Conservation (phyloP, 2,888 invertebrate species). For the Lycaena phlaeas region DNA sequence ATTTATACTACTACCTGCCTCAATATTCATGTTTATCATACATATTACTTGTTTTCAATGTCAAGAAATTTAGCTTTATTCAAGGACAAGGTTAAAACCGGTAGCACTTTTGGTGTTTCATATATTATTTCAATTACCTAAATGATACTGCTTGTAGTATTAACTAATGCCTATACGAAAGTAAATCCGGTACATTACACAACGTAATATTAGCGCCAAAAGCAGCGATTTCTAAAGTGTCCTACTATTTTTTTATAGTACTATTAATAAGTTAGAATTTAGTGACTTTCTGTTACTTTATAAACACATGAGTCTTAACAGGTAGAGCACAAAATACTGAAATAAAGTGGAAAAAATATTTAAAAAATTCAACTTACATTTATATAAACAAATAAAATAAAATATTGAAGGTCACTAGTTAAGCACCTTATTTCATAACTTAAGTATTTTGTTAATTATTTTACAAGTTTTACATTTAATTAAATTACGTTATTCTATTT, state of each 20-base stretch:
- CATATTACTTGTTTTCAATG: not conserved
- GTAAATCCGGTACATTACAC: not conserved
- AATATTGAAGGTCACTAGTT: not conserved
- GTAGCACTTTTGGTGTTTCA: not conserved
- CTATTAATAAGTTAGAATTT: not conserved
- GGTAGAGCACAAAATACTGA: too few relatives aligned
- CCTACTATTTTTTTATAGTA: not conserved
- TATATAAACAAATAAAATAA: conserved; percentile 1
- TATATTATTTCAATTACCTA: not conserved
- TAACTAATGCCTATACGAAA: not conserved
- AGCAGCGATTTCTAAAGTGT: not conserved
- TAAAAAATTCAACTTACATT: not conserved
- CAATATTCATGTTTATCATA: not conserved
- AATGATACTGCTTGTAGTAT: not conserved
- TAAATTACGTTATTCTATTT: not conserved
- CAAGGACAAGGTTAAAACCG: not conserved
- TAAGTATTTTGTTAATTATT: not conserved
- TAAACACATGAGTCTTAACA: too few relatives aligned
- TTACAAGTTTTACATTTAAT: not conserved
- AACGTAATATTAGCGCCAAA: not conserved
- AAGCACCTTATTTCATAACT: conserved; percentile 5
- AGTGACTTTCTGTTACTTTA: too few relatives aligned
- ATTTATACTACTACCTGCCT: not conserved
- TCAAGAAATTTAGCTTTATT: not conserved
- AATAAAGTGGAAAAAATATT: too few relatives aligned